phyloP scores from a whole-genome alignment of 2,888 invertebrate species.

The Leptopilina syphax region DNA sequence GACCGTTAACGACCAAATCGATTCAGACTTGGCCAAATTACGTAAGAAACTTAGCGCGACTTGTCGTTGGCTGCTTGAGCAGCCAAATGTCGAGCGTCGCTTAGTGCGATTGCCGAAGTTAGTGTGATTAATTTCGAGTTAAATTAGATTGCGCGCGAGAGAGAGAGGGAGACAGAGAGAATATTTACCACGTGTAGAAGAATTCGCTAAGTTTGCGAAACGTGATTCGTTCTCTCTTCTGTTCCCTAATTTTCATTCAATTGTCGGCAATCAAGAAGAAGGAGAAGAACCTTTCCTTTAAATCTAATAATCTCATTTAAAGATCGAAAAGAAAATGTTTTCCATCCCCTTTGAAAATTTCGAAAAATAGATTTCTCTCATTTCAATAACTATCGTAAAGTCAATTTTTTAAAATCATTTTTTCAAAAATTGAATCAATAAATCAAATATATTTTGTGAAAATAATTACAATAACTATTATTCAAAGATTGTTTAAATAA shows the following conservation, averaged over 20 bases:
- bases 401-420: no score
- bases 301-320: neutral
- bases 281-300: neutral
- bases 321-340: neutral
- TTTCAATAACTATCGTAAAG: no score
- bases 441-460: no score
- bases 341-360: no score
- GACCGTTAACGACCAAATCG: constrained; percentile 42
- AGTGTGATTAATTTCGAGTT: constrained; percentile 60
- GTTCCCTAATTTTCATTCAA: neutral
- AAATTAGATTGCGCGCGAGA: constrained; percentile 53
- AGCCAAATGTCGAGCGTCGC: constrained; percentile 50
- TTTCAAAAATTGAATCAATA: no score
- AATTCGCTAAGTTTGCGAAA: constrained; percentile 28
- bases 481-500: no score
- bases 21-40: constrained; percentile 43
- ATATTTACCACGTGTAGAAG: constrained; percentile 36
- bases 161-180: neutral
- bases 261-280: constrained; percentile 1
- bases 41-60: constrained; percentile 41
- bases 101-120: constrained; percentile 57
- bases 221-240: constrained; percentile 13
- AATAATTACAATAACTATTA: no score
- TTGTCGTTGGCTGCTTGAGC: constrained; percentile 40
- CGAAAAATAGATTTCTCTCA: no score